Evolutionary conservation across 1,140 invertebrate species (phyloP).

Genomic region (Drosophila ercepeae): DNA sequence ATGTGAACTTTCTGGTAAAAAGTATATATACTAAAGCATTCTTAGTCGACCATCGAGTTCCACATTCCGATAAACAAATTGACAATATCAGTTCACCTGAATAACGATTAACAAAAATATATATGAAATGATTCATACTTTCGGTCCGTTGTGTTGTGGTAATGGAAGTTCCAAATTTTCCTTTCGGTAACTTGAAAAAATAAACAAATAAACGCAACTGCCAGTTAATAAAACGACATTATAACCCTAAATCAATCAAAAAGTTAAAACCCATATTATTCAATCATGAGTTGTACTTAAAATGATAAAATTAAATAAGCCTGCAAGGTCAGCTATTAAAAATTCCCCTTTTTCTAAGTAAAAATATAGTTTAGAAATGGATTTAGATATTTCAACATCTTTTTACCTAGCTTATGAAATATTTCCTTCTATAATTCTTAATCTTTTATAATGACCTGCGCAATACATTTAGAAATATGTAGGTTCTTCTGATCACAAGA

Average conservation of each 20-base stretch:
- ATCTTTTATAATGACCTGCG: slow-evolving; percentile 10
- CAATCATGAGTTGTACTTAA: neutral
- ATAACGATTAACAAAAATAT: slow-evolving; percentile 23
- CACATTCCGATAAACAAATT: slow-evolving; percentile 25
- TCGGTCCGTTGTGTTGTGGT: too few species aligned
- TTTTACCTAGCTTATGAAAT: too few species aligned
- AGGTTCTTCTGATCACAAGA: neutral
- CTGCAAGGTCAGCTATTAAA: neutral
- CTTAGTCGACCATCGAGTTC: neutral
- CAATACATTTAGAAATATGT: neutral
- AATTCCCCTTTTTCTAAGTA: neutral
- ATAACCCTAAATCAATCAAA: neutral
- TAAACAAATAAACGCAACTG: neutral
- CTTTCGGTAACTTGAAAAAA: neutral
- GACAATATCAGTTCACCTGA: slow-evolving; percentile 15
- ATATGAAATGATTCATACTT: slow-evolving; percentile 47
- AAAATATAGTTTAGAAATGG: too few species aligned
- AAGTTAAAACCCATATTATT: neutral
- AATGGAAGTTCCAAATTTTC: neutral
- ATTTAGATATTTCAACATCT: too few species aligned
- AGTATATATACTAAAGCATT: neutral
- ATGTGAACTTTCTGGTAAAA: neutral
- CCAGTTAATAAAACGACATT: neutral
- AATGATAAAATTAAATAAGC: neutral
- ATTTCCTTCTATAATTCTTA: neutral